Conservation (phyloP, 2,113 vertebrate species). For the Zosterops lateralis region DNA sequence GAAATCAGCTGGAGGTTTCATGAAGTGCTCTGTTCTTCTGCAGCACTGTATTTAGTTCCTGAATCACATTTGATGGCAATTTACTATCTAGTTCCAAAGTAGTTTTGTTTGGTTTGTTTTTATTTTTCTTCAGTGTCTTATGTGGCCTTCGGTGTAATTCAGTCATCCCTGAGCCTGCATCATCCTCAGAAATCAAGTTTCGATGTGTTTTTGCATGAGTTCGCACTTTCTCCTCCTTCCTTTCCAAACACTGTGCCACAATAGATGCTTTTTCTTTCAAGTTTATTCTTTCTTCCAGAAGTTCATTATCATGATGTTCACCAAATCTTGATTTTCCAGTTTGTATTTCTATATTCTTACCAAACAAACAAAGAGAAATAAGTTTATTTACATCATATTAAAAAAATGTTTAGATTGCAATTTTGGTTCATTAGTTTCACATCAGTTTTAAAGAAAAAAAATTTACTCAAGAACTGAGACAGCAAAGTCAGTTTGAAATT, state of each 20-base stretch:
- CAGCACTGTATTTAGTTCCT: constrained; percentile 86
- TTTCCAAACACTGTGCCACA: constrained; percentile 66
- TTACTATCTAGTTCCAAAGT: constrained; percentile 54
- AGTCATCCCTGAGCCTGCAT: neutral
- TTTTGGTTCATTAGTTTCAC: neutral
- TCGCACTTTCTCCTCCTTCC: constrained; percentile 65
- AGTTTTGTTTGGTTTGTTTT: constrained; percentile 42
- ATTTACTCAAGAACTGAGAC: neutral
- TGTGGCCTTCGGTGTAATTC: neutral
- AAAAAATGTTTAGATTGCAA: neutral
- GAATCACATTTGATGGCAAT: constrained; percentile 82
- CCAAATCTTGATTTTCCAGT: constrained; percentile 15
- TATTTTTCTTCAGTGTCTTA: constrained; percentile 48
- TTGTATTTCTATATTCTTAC: constrained; percentile 53
- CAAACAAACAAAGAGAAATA: constrained; percentile 17
- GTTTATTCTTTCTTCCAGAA: constrained; percentile 22
- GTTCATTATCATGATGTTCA: neutral
- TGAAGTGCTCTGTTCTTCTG: constrained; percentile 73
- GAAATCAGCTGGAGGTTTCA: constrained; percentile 36
- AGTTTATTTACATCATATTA: neutral
- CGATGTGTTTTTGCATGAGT: constrained; percentile 47
- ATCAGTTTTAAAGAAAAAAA: neutral
- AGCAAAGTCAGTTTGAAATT: neutral
- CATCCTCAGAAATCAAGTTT: constrained; percentile 58
- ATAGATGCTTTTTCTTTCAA: constrained; percentile 68